Percentiles rank a stretch among this genome's conserved stretches.
These are phyloP conservation scores for Monochamus saltuarius DNA, from an alignment of 1,140 invertebrate species.

Conservation along the genomic window DNA sequence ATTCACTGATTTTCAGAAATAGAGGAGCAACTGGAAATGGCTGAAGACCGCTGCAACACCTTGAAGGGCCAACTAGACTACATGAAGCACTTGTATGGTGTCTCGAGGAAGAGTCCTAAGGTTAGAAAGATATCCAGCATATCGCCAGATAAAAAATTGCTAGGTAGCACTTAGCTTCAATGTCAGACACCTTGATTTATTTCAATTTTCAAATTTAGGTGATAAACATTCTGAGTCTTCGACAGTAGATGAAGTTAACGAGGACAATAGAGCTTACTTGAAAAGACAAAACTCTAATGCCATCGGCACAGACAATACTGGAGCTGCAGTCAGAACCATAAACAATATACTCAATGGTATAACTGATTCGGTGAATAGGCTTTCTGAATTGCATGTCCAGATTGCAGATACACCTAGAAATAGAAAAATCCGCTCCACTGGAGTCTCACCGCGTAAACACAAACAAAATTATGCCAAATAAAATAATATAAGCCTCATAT, in stretches of 20 bases:
- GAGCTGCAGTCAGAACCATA: constrained; percentile 46
- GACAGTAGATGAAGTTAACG: neutral
- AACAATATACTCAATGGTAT: constrained; percentile 50
- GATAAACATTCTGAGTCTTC: constrained; percentile 6
- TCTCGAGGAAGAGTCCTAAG: constrained; percentile 9
- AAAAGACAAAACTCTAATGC: constrained; percentile 41
- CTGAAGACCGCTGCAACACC: constrained; percentile 49
- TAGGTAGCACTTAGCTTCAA: no score
- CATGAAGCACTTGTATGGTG: constrained; percentile 49
- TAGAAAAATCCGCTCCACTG: neutral
- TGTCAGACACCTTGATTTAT: neutral
- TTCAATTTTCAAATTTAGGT: constrained; percentile 1
- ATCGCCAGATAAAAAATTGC: neutral
- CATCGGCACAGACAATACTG: constrained; percentile 43
- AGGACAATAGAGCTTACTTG: neutral
- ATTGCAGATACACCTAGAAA: constrained; percentile 23
- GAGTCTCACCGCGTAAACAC: neutral
- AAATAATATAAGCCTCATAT: no score
- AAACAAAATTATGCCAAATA: no score
- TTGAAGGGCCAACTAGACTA: constrained; percentile 51
- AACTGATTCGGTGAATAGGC: constrained; percentile 44
- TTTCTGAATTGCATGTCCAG: constrained; percentile 40
- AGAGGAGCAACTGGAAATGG: constrained; percentile 48
- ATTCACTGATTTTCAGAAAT: constrained; percentile 51
- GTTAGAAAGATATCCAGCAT: constrained; percentile 16